Evolutionary conservation across 2,797 vertebrate genomes (phyloP), one percentile per base, ranked within the genome.

Genomic region (Enteromius paludinosus): DNA sequence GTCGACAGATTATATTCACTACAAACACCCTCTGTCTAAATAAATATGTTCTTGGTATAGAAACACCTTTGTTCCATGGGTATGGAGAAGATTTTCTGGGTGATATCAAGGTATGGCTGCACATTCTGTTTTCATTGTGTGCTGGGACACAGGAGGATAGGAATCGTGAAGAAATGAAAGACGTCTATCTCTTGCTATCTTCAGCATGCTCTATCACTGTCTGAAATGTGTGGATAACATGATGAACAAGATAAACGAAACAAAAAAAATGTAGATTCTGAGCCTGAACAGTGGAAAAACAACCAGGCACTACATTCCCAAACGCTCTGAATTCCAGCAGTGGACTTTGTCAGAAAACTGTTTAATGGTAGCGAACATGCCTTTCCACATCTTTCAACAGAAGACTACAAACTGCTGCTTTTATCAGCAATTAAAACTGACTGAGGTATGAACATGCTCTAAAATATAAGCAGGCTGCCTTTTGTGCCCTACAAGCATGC

Each of bases 1-100:
- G 85, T 80, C 84, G 49, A 2, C 45, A 88, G 86, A 90, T 91
- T 90, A 89, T 89, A 74, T 89, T 87, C 87, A 89, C 84, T 80
- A 83, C 74, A 85, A 73, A 52, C 81, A 83, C 83, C 73, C 72
- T 80, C 89, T 66, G 61, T 76, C 69, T 56, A 85, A 88, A 91
- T 82, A 69, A 79, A 86, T 86, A 81, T 84, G 33, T 88, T 88
- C 85, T 85, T 56, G 43, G 66, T 18, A 56, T 9, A 59, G 87
- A 84, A 86, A 79, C 65, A 87, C 82, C 84, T 86, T 52, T 88
- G 84, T 88, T 90, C 82, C 85, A 65, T 78, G 83, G 41, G 72
- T 74, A 80, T 75, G 84, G 82, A 87, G 81, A 84, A 89, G 85
- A 90, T 89, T 80, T 87, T 81, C 25, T 15, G 49, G 62, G 56